Base-by-base conservation (phyloP, 53 echinoderm and acorn worm species). In the Zoroaster sp. region DNA sequence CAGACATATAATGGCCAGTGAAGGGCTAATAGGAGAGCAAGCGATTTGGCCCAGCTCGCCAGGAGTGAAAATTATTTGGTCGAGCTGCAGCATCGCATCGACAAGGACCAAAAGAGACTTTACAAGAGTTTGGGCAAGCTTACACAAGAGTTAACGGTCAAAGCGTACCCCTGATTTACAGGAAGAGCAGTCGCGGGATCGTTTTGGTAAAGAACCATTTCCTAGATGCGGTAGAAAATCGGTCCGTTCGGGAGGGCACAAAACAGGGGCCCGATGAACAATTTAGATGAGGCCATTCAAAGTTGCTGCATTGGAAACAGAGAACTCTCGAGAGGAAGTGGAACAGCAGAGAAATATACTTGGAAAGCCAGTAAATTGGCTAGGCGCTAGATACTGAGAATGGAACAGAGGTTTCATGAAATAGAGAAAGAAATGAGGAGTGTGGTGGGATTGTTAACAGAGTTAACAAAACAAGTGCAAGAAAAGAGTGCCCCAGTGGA, bases 131-230 rank as follows among this genome's bases (percentile, higher is more conserved):
- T n/a, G n/a, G n/a, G n/a, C n/a, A n/a, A n/a, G n/a, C n/a, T n/a
- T n/a, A n/a, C n/a, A n/a, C n/a, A n/a, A n/a, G n/a, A n/a, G n/a
- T n/a, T n/a, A n/a, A n/a, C n/a, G n/a, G n/a, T n/a, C n/a, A n/a
- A n/a, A n/a, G n/a, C n/a, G n/a, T n/a, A n/a, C n/a, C 54, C 87
- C 87, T 35, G 87, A 87, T 3, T 74, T 87, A 5, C 87, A 20
- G 74, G 44, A 18, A 21, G 45, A 74, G 2, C n/a, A n/a, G n/a
- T 74, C 74, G 4, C 74, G 74, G 2, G 74, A 74, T 20, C 74
- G 46, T 5, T 74, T 74, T n/a, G 74, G 44, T 44, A 41, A 74
- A 25, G 45, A 74, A 74, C 30, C 49, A 47, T 47, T 47, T 47
- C n/a, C n/a, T n/a, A n/a, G n/a, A n/a, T n/a, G n/a, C n/a, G n/a